Evolutionary conservation across 2,888 invertebrate genomes (phyloP).

Genomic region (Monoplex corrugatus): DNA sequence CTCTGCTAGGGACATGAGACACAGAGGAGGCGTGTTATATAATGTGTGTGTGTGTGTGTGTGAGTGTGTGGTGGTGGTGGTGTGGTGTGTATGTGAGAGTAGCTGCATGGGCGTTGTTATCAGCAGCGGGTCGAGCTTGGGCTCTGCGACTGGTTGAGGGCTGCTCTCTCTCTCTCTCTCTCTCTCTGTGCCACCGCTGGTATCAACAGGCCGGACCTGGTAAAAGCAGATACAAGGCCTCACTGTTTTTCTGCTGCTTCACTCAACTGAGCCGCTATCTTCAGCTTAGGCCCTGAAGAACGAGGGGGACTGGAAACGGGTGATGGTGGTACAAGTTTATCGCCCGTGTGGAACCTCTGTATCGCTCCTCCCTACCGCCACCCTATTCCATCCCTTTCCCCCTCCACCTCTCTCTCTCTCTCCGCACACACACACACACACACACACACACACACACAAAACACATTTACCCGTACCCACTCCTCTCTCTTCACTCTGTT

Average conservation of each 20-base stretch:
- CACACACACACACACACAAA: too few relatives aligned
- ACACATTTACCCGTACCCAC: too few relatives aligned
- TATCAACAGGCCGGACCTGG: neutral
- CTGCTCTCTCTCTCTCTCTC: constrained; percentile 35
- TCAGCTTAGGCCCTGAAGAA: neutral
- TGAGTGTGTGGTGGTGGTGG: too few relatives aligned
- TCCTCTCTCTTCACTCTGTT: too few relatives aligned
- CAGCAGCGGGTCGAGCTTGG: too few relatives aligned
- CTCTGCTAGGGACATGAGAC: too few relatives aligned
- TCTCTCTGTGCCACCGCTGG: neutral
- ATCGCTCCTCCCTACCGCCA: neutral
- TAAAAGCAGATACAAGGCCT: constrained; percentile 23
- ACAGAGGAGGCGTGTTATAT: too few relatives aligned
- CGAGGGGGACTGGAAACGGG: neutral
- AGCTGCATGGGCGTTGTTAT: too few relatives aligned
- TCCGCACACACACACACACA: too few relatives aligned
- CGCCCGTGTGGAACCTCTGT: constrained; percentile 4
- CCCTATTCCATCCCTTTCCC: neutral
- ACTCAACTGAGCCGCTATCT: neutral
- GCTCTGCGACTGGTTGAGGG: too few relatives aligned
- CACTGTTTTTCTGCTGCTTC: constrained; percentile 2
- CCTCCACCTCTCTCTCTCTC: neutral
- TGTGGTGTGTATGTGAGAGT: too few relatives aligned
- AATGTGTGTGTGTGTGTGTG: too few relatives aligned
- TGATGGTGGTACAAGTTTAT: constrained; percentile 19